phyloP scores from a whole-genome alignment of 2,113 vertebrate genomes.

The Tyto alba region DNA sequence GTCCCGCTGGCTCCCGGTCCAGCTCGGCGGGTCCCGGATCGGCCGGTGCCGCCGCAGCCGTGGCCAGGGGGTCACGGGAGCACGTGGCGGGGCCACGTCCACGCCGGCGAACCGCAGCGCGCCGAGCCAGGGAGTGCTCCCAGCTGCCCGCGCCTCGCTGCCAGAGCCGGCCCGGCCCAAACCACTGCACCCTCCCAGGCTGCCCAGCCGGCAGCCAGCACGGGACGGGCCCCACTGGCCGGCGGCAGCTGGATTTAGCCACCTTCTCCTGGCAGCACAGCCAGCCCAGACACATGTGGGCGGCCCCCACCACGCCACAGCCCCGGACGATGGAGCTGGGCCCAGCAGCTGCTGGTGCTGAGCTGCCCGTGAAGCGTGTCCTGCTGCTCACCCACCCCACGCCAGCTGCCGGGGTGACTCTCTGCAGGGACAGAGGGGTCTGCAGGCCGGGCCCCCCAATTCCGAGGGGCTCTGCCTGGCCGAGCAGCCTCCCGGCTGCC shows the following conservation, averaged over 20 bases:
- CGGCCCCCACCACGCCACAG: background rate
- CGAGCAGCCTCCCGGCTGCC: fast-evolving
- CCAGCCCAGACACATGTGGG: background rate
- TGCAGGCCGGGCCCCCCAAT: background rate
- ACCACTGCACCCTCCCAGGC: constrained; percentile 29
- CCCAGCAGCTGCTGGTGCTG: background rate
- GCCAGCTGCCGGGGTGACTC: background rate
- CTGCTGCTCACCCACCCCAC: background rate
- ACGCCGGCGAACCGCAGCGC: background rate
- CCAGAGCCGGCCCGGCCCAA: background rate
- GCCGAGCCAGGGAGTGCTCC: background rate
- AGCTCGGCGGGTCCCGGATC: background rate
- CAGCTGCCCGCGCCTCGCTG: background rate
- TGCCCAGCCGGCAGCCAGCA: background rate
- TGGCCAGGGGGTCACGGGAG: background rate
- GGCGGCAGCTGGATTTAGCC: constrained; percentile 11
- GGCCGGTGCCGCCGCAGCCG: background rate
- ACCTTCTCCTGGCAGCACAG: background rate
- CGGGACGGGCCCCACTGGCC: background rate
- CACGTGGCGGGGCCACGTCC: background rate
- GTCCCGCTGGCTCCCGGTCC: background rate
- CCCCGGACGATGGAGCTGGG: background rate
- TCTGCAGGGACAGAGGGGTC: background rate
- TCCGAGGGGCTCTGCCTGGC: background rate
- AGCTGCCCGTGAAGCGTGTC: background rate